Evolutionary conservation across 1,140 invertebrate species (phyloP).

Genomic region (Calliopsis andreniformis): DNA sequence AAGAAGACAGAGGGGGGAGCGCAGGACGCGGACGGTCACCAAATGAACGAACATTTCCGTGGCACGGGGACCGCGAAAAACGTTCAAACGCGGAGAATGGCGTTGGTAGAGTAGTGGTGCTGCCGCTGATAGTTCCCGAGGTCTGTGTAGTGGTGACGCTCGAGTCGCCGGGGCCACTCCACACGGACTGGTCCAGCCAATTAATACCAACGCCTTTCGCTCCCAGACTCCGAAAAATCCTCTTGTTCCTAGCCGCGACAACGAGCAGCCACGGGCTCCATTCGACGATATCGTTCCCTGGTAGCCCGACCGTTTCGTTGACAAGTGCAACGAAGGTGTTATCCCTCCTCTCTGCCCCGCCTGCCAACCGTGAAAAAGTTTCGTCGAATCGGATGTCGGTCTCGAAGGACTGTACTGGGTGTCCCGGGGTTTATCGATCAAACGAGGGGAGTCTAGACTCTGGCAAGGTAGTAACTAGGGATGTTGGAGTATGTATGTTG

Average conservation of each 20-base stretch:
- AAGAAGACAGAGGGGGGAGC: slow-evolving; percentile 43
- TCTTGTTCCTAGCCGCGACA: slow-evolving; percentile 49
- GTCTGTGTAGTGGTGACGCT: slow-evolving; percentile 15
- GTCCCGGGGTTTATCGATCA: no score
- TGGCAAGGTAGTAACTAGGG: no score
- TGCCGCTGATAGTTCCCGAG: slow-evolving; percentile 15
- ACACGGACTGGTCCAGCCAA: slow-evolving; percentile 71
- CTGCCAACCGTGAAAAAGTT: slow-evolving; percentile 30
- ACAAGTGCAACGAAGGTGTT: slow-evolving; percentile 50
- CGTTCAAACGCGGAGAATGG: slow-evolving; percentile 40
- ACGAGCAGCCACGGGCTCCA: slow-evolving; percentile 38
- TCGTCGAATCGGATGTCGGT: slow-evolving; percentile 31
- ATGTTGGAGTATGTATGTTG: no score
- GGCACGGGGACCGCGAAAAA: slow-evolving; percentile 73
- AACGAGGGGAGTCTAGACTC: background rate
- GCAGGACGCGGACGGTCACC: slow-evolving; percentile 56
- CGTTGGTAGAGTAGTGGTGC: slow-evolving; percentile 6
- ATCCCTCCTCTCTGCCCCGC: slow-evolving; percentile 17
- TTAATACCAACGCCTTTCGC: slow-evolving; percentile 73
- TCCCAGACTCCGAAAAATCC: slow-evolving; percentile 57
- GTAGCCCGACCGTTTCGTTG: slow-evolving; percentile 52
- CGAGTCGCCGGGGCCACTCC: slow-evolving; percentile 41
- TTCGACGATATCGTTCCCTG: slow-evolving; percentile 51
- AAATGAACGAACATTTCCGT: slow-evolving; percentile 60
- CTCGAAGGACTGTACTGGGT: no score